Percentiles rank a stretch among this genome's conserved stretches.
These are phyloP conservation scores for Gibbula magus DNA, from an alignment of 2,888 invertebrate genomes.

Conservation along the genomic window DNA sequence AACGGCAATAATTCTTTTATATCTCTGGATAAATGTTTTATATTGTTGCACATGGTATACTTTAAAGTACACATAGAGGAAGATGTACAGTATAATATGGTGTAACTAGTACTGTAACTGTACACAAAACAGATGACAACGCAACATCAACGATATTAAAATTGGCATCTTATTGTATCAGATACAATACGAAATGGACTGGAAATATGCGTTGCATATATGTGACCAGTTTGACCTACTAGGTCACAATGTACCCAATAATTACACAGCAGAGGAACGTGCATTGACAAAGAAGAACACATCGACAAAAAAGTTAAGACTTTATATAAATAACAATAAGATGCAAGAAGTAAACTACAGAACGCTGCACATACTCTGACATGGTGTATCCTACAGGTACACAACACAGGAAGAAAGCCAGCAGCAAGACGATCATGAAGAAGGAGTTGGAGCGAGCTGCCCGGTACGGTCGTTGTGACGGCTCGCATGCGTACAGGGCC, in stretches of 20 bases:
- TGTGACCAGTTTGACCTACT: neutral
- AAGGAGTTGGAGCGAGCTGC: slow-evolving; percentile 65
- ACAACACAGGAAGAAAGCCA: slow-evolving; percentile 66
- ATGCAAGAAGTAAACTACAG: too few relatives aligned
- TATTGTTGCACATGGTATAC: too few relatives aligned
- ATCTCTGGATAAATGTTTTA: too few relatives aligned
- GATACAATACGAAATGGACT: too few relatives aligned
- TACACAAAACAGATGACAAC: too few relatives aligned
- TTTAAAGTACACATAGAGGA: too few relatives aligned
- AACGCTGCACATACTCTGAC: slow-evolving; percentile 53
- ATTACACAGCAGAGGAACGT: neutral
- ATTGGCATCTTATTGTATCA: too few relatives aligned
- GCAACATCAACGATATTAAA: too few relatives aligned
- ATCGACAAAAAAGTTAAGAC: neutral
- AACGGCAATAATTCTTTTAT: too few relatives aligned
- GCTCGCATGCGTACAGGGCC: slow-evolving; percentile 58
- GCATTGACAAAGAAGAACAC: neutral
- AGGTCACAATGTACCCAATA: neutral
- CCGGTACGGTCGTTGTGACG: slow-evolving; percentile 58
- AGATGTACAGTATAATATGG: too few relatives aligned
- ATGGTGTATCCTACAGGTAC: slow-evolving; percentile 67
- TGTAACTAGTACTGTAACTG: too few relatives aligned
- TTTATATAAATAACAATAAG: neutral
- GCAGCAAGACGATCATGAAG: slow-evolving; percentile 68
- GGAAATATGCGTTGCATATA: too few relatives aligned